These are phyloP conservation scores for Hypomecis punctinalis DNA, from an alignment of 2,888 invertebrate genomes.

Conservation along the genomic window DNA sequence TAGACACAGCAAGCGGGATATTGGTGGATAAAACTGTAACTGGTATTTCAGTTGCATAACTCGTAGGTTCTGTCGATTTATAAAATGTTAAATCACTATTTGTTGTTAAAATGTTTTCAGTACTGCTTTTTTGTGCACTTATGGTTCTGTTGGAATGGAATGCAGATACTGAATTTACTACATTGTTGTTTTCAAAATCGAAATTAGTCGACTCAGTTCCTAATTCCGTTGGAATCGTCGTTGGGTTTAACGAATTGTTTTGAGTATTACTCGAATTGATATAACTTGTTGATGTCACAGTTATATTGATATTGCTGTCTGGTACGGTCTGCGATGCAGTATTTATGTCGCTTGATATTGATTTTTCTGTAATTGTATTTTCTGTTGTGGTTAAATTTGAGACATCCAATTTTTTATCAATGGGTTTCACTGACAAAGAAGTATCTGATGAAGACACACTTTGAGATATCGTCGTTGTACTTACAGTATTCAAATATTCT, in stretches of 20 bases:
- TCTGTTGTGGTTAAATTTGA: neutral
- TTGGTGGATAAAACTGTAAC: neutral
- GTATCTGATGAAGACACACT: slow-evolving; percentile 9
- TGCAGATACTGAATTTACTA: neutral
- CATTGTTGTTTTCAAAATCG: neutral
- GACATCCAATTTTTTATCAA: slow-evolving; percentile 1
- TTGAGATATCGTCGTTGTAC: slow-evolving; percentile 38
- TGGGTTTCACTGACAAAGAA: slow-evolving; percentile 15
- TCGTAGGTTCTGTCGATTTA: neutral
- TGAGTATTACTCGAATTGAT: neutral
- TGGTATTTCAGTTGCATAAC: neutral
- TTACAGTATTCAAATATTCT: slow-evolving; percentile 43
- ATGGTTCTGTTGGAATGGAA: neutral
- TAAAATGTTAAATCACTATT: neutral
- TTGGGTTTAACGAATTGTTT: neutral
- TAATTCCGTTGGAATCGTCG: neutral
- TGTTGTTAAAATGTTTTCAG: neutral
- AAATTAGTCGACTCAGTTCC: slow-evolving; percentile 4
- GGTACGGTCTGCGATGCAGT: neutral
- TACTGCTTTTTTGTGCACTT: neutral
- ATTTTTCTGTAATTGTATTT: slow-evolving; percentile 6
- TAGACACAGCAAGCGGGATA: neutral
- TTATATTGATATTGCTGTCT: neutral
- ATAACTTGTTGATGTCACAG: neutral
- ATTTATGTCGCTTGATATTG: slow-evolving; percentile 2